Percentiles rank a stretch among this genome's conserved stretches.
These are phyloP conservation scores for Melipona bicolor DNA, from an alignment of 2,888 invertebrate species.

Conservation along the genomic window DNA sequence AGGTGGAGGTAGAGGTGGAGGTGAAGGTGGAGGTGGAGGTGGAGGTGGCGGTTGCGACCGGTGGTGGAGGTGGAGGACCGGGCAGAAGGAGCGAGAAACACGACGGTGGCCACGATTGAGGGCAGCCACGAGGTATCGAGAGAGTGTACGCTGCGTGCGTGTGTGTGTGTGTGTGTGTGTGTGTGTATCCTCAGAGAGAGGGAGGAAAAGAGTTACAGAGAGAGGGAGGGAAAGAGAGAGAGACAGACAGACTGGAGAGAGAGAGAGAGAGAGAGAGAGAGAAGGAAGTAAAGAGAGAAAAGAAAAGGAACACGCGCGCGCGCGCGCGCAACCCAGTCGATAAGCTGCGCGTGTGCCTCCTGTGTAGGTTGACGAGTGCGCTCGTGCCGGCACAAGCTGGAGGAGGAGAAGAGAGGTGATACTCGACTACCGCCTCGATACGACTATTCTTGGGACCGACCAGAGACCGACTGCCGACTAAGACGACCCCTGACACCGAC, in stretches of 20 bases:
- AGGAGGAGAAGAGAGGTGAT: conserved; percentile 71
- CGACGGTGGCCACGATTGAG: not conserved
- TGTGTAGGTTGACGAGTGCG: conserved; percentile 40
- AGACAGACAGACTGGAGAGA: conserved; percentile 12
- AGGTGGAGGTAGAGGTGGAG: not conserved
- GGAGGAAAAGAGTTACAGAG: no score
- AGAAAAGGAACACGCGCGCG: conserved; percentile 28
- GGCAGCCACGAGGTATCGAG: not conserved
- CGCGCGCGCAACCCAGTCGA: conserved; percentile 52
- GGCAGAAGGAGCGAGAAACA: not conserved
- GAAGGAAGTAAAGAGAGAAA: not conserved
- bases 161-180: no score
- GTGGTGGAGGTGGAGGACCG: not conserved
- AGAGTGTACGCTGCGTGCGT: no score
- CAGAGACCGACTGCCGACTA: conserved; percentile 83
- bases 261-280: conserved; percentile 4
- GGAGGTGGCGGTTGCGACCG: not conserved
- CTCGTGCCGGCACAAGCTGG: conserved; percentile 60
- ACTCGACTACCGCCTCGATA: conserved; percentile 75
- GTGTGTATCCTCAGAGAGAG: not conserved
- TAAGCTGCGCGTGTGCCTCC: conserved; percentile 54
- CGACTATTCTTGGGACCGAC: conserved; percentile 83
- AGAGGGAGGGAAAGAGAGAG: not conserved
- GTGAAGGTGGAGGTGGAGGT: not conserved
- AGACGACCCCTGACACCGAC: conserved; percentile 84